A percentile compares a stretch with the other conserved stretches of the same genome.
Conservation (phyloP, 2,888 invertebrate species). For the Oconnorella tubifera region DNA sequence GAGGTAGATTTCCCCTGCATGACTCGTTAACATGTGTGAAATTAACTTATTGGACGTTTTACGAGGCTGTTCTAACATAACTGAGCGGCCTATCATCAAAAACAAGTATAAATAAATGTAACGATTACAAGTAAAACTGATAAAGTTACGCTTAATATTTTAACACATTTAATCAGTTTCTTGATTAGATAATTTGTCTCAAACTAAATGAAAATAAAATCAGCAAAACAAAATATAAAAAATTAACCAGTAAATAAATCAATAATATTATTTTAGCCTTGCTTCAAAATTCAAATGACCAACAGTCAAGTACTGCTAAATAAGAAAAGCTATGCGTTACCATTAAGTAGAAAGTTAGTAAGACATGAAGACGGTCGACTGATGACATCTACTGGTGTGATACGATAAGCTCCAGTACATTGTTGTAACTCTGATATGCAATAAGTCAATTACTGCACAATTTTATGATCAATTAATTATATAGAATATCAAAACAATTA, state of each 20-base stretch:
- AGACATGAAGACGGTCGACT: slow-evolving; percentile 94
- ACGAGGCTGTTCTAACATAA: slow-evolving; percentile 73
- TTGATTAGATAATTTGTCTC: no score
- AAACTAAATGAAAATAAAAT: no score
- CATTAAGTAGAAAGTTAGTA: slow-evolving; percentile 82
- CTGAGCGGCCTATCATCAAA: slow-evolving; percentile 58
- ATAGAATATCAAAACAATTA: background rate
- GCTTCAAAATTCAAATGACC: no score
- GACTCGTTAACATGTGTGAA: slow-evolving; percentile 86
- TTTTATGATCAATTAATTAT: background rate
- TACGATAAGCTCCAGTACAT: slow-evolving; percentile 79
- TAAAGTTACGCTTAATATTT: no score
- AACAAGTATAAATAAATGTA: background rate
- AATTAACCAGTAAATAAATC: no score
- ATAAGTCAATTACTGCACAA: no score
- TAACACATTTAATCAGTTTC: no score
- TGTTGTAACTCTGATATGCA: slow-evolving; percentile 68
- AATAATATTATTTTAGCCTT: no score
- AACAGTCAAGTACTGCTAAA: no score
- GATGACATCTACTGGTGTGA: slow-evolving; percentile 93
- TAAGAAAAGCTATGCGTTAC: no score
- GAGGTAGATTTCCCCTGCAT: slow-evolving; percentile 93
- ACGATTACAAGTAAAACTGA: no score
- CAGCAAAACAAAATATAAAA: no score
- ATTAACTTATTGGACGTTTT: slow-evolving; percentile 73